Evolutionary conservation across 2,113 vertebrate species (phyloP), one percentile per base, ranked within the genome.

Genomic region (Psilopsiagon aymara): DNA sequence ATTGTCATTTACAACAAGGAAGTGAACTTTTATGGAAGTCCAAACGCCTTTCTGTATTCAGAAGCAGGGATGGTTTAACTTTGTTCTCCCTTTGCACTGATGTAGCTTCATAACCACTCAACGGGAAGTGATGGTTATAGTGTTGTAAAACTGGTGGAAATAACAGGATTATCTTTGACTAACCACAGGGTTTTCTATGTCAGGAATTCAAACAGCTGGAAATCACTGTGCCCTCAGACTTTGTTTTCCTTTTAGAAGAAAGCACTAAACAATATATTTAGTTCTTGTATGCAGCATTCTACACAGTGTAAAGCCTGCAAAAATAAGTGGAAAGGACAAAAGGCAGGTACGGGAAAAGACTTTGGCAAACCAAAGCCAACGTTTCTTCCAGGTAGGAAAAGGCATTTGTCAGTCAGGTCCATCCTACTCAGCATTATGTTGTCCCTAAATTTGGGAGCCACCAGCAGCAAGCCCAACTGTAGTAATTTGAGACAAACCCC

Each of bases 81-180:
- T 95, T 94, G 82, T 78, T 96, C 82, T 95, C 47, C 51, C 19
- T 84, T 66, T 0, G 2, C 66, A 57, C 8, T 60, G 81, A 86
- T 69, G 86, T 41, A 71, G 64, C 86, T 95, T 82, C 66, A 71
- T 86, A 93, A 88, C 57, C 69, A 76, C 81, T 70, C 92, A 76
- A 82, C 0, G 2, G 94, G 92, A 94, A 92, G 84, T 27, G 89
- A 87, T 87, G 92, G 90, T 93, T 95, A 83, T 7, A 88, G 80
- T 55, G 35, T 37, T 95, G 87, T 92, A 97, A 92, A 92, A 94
- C 82, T 85, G 86, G 76, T 93, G 94, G 92, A 95, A 97, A 96
- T 87, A 92, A 95, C 71, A 92, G 75, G 89, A 95, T 96, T 92
- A 93, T 90, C 93, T 96, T 64, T 63, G 75, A 82, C 88, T 92